Conservation (phyloP, 2,888 invertebrate genomes). For the Rhagium mordax region DNA sequence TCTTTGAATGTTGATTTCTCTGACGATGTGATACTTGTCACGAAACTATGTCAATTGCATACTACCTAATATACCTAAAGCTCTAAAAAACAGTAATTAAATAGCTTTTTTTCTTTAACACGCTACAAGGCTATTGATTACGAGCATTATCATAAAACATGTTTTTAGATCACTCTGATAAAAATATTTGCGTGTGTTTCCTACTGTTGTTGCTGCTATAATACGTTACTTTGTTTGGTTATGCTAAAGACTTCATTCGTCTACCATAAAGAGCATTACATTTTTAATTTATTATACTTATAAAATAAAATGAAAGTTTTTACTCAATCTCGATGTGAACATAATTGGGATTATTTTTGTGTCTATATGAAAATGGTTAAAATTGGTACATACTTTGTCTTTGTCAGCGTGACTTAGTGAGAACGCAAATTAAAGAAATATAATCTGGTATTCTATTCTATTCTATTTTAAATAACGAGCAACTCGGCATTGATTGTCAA, state of each 20-base stretch:
- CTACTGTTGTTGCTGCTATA: background rate
- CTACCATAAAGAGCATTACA: background rate
- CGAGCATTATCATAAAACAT: conserved; percentile 32
- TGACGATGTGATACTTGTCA: conserved; percentile 2
- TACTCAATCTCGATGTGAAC: background rate
- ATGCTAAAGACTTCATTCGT: conserved; percentile 12
- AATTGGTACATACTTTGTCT: background rate
- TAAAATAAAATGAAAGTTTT: background rate
- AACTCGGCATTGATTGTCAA: too few species aligned
- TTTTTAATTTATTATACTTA: conserved; percentile 17
- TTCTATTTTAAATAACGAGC: too few species aligned
- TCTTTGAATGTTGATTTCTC: background rate
- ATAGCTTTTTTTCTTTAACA: conserved; percentile 13
- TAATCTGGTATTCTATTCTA: too few species aligned
- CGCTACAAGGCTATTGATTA: conserved; percentile 28
- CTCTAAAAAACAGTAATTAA: conserved; percentile 26
- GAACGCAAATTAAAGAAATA: too few species aligned
- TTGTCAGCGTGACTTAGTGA: too few species aligned
- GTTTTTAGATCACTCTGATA: conserved; percentile 11
- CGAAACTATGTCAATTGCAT: conserved; percentile 1
- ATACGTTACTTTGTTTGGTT: conserved; percentile 17
- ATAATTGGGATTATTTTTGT: background rate
- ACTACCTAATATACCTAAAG: conserved; percentile 7
- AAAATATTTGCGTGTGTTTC: conserved; percentile 22
- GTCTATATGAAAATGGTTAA: background rate